A percentile compares a stretch with the other conserved stretches of the same genome.
phyloP scores from a whole-genome alignment of 2,797 vertebrate genomes.

The Crypturellus tataupa region DNA sequence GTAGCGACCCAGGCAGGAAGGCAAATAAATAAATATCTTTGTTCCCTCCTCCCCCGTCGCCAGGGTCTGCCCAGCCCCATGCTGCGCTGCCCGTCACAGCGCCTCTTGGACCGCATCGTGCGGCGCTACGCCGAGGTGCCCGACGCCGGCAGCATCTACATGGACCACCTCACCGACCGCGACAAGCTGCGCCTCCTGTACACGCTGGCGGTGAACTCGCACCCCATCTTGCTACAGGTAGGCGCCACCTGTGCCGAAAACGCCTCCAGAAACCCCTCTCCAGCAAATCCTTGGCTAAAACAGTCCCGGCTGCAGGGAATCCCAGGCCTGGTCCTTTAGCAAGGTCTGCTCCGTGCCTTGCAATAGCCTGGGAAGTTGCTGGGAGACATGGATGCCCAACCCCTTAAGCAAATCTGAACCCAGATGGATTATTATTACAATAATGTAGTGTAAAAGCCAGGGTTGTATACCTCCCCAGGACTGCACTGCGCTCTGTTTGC shows the following conservation, averaged over 20 bases:
- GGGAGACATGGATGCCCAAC: not conserved
- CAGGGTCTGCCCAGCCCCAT: constrained; percentile 85
- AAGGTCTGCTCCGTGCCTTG: not conserved
- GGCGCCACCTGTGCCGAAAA: rapidly evolving
- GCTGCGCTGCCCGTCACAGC: constrained; percentile 87
- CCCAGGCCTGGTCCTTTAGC: not conserved
- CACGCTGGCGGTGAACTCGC: constrained; percentile 85
- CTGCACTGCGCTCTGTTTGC: not conserved
- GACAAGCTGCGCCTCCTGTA: constrained; percentile 89
- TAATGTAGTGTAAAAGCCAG: not conserved
- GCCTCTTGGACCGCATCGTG: constrained; percentile 86
- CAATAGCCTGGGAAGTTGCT: not conserved
- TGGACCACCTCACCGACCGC: constrained; percentile 85
- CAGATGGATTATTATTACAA: not conserved
- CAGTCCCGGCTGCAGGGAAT: no score
- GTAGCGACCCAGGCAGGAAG: not conserved
- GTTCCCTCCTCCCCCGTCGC: rapidly evolving
- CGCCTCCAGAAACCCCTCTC: rapidly evolving
- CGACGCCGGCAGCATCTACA: constrained; percentile 87
- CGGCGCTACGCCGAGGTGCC: constrained; percentile 86
- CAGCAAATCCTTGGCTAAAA: rapidly evolving
- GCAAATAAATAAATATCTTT: not conserved
- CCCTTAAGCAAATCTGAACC: not conserved
- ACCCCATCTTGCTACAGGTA: constrained; percentile 88
- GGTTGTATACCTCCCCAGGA: rapidly evolving